Conservation (phyloP, 1,140 invertebrate species). For the Sogatella furcifera region DNA sequence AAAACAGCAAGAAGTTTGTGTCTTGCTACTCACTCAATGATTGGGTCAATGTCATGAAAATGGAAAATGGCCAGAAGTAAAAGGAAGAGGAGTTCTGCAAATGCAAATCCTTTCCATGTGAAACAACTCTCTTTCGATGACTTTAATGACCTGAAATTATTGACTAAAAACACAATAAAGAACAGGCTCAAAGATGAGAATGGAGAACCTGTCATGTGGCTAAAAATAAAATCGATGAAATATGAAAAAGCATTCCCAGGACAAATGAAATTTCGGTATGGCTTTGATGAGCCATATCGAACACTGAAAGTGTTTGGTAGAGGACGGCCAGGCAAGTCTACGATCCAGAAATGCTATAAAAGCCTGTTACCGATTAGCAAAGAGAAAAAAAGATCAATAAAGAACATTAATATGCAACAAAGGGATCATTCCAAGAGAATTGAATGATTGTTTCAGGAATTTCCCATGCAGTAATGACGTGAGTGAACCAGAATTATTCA, state of each 20-base stretch:
- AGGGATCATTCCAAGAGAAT: not conserved
- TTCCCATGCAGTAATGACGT: too few species aligned
- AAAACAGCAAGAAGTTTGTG: not conserved
- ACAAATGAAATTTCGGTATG: not conserved
- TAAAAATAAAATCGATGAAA: not conserved
- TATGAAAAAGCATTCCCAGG: not conserved
- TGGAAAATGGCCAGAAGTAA: constrained; percentile 13
- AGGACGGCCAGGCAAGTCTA: not conserved
- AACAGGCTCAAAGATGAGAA: not conserved
- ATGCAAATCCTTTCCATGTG: not conserved
- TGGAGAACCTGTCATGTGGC: not conserved
- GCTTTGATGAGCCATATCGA: not conserved
- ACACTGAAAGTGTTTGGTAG: not conserved
- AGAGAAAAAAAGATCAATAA: not conserved
- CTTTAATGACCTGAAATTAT: not conserved
- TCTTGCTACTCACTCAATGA: not conserved
- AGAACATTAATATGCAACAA: not conserved
- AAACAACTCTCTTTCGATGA: not conserved
- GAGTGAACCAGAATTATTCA: too few species aligned
- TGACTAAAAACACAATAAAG: not conserved
- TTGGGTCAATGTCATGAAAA: not conserved
- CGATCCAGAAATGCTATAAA: not conserved
- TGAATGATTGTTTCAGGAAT: not conserved
- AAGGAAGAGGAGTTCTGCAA: constrained; percentile 3
- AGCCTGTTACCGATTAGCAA: not conserved